Percentiles rank a stretch among this genome's conserved stretches.
Conservation (phyloP, 2,888 invertebrate species). For the Hirudinaria manillensis region DNA sequence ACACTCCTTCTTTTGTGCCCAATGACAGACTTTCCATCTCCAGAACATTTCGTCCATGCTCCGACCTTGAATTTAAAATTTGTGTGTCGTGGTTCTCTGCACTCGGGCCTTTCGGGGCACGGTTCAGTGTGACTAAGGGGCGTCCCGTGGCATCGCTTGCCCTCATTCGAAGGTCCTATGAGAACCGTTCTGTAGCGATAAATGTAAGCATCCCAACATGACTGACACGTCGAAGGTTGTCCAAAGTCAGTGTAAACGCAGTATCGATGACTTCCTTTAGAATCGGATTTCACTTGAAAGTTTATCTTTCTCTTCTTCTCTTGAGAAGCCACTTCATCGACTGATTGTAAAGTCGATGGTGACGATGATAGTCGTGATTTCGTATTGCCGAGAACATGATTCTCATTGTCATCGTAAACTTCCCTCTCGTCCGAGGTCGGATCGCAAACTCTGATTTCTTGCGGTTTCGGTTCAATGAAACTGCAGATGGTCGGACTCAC, state of each 20-base stretch:
- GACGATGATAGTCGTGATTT: neutral
- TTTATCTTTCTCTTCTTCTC: neutral
- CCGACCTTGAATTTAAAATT: constrained; percentile 35
- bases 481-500: neutral
- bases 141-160: constrained; percentile 26
- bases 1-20: constrained; percentile 36
- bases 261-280: neutral
- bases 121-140: constrained; percentile 27
- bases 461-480: constrained; percentile 3
- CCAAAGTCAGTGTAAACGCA: constrained; percentile 37
- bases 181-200: constrained; percentile 35
- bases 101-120: constrained; percentile 31
- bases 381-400: constrained; percentile 13
- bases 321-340: neutral
- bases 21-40: constrained; percentile 8
- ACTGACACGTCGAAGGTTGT: constrained; percentile 40
- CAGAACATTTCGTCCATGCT: constrained; percentile 32
- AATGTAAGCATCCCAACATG: constrained; percentile 34
- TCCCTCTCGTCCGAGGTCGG: constrained; percentile 49
- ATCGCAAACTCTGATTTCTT: constrained; percentile 15
- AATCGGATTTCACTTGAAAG: neutral
- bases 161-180: constrained; percentile 31
- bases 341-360: constrained; percentile 31
- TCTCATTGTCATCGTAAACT: constrained; percentile 21
- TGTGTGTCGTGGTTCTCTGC: constrained; percentile 24